phyloP scores from a whole-genome alignment of 1,140 invertebrate genomes.

The Caenorhabditis latens region DNA sequence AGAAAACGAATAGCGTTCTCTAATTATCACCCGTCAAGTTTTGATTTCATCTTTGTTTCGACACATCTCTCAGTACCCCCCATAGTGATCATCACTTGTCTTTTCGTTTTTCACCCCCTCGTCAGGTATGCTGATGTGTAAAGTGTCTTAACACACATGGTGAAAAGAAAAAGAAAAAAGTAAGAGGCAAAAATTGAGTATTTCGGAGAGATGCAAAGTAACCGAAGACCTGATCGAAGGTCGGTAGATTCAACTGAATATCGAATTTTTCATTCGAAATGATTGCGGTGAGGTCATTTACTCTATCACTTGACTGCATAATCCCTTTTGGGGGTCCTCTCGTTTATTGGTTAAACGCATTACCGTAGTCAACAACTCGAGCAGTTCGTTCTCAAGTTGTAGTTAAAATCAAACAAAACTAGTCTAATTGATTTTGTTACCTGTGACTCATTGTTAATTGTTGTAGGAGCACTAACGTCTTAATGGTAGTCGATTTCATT shows the following conservation, averaged over 20 bases:
- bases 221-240: conserved; percentile 35
- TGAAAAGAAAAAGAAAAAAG: conserved; percentile 21
- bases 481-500: too few relatives aligned
- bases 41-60: conserved; percentile 13
- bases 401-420: conserved; percentile 34
- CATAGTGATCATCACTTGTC: conserved; percentile 30
- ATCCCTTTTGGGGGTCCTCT: not conserved
- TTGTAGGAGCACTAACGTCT: not conserved
- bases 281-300: conserved; percentile 35
- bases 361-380: conserved; percentile 43
- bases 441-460: conserved; percentile 8
- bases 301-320: conserved; percentile 47
- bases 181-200: conserved; percentile 51
- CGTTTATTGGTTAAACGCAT: conserved; percentile 42
- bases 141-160: conserved; percentile 38
- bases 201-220: conserved; percentile 50
- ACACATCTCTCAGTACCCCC: not conserved
- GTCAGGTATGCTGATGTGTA: conserved; percentile 40
- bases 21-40: conserved; percentile 51
- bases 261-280: conserved; percentile 2
- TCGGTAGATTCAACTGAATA: conserved; percentile 6
- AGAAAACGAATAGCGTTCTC: conserved; percentile 39
- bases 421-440: conserved; percentile 39
- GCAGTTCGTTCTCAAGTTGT: conserved; percentile 24
- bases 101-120: not conserved